A percentile compares a stretch with the other conserved stretches of the same genome.
Evolutionary conservation across 1,140 invertebrate species (phyloP).

Genomic region (Microvelia longipes): DNA sequence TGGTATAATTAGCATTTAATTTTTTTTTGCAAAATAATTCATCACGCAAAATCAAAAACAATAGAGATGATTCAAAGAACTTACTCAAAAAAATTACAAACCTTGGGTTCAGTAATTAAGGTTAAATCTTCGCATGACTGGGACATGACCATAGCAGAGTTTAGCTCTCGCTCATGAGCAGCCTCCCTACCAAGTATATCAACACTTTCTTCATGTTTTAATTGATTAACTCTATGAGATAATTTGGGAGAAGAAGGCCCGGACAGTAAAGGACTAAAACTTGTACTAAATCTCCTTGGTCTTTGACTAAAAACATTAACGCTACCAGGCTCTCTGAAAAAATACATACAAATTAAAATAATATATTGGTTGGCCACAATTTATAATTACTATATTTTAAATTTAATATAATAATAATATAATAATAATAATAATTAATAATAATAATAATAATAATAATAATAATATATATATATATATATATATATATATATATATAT

Average conservation of each 20-base stretch:
- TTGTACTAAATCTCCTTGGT: conserved; percentile 65
- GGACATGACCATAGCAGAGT: conserved; percentile 75
- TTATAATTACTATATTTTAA: too few species aligned
- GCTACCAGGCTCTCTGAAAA: conserved; percentile 32
- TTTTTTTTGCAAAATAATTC: too few species aligned
- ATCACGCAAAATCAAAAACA: too few species aligned
- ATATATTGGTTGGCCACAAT: background rate
- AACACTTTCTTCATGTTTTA: conserved; percentile 73
- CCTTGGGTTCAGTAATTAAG: conserved; percentile 40
- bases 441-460: too few species aligned
- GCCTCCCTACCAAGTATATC: conserved; percentile 67
- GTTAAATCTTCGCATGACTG: conserved; percentile 78
- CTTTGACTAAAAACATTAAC: conserved; percentile 29
- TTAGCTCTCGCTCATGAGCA: conserved; percentile 75
- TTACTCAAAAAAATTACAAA: background rate
- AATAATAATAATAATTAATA: too few species aligned
- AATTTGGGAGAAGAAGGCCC: conserved; percentile 42
- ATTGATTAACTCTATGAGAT: conserved; percentile 65
- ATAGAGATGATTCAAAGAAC: too few species aligned
- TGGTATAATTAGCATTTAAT: too few species aligned
- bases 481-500: too few species aligned
- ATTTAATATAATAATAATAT: too few species aligned
- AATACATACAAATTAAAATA: conserved; percentile 4
- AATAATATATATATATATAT: too few species aligned
- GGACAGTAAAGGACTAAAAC: conserved; percentile 47